phyloP scores from a whole-genome alignment of 2,113 vertebrate species.

The Sander vitreus region DNA sequence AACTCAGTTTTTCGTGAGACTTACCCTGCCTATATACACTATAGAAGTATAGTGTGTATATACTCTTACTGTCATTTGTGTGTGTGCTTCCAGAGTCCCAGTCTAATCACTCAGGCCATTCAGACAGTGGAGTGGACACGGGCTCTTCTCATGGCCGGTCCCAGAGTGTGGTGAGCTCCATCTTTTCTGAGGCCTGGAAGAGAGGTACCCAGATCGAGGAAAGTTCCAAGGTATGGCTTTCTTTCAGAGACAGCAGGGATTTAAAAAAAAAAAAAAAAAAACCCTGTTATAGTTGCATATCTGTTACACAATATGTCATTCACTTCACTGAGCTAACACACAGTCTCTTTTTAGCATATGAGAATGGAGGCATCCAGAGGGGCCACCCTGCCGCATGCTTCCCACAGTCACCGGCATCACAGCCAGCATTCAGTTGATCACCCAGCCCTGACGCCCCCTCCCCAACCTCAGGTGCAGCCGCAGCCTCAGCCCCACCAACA shows the following conservation, averaged over 20 bases:
- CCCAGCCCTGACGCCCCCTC: slow-evolving; percentile 46
- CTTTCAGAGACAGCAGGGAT: not conserved
- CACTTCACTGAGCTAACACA: not conserved
- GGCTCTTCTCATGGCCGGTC: slow-evolving; percentile 91
- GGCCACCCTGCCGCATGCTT: slow-evolving; percentile 80
- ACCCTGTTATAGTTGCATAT: not conserved
- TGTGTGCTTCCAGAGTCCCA: slow-evolving; percentile 89
- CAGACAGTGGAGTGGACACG: slow-evolving; percentile 94
- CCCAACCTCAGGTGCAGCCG: slow-evolving; percentile 45
- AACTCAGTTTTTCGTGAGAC: not conserved
- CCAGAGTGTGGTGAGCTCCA: slow-evolving; percentile 97
- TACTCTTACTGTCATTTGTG: slow-evolving; percentile 3
- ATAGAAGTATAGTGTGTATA: not conserved
- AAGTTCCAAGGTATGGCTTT: slow-evolving; percentile 88
- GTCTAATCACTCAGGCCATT: slow-evolving; percentile 95
- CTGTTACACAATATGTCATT: not conserved
- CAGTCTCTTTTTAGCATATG: slow-evolving; percentile 76
- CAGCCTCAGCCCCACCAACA: slow-evolving; percentile 17
- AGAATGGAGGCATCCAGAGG: slow-evolving; percentile 87
- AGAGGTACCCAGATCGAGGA: slow-evolving; percentile 98
- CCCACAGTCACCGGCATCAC: slow-evolving; percentile 75
- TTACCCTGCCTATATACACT: not conserved
- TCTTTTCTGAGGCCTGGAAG: slow-evolving; percentile 99
- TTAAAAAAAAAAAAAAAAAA: not conserved
- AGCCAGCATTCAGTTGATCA: slow-evolving; percentile 76